phyloP scores from a whole-genome alignment of 2,888 invertebrate genomes.

The Drosophila vallismaia region DNA sequence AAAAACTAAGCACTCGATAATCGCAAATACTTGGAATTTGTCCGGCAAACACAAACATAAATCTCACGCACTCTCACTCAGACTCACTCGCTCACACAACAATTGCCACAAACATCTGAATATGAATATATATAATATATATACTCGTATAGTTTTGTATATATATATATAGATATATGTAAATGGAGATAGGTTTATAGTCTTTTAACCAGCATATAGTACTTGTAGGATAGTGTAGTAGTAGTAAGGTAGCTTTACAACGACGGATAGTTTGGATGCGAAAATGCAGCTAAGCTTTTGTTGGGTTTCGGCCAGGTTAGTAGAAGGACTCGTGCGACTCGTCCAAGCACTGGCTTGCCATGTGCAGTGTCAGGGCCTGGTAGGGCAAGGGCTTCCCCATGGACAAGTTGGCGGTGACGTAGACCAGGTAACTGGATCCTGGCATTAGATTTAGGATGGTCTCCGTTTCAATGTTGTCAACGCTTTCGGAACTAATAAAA shows the following conservation, averaged over 20 bases:
- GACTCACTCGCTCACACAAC: conserved; percentile 22
- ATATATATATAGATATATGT: conserved; percentile 28
- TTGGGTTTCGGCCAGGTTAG: conserved; percentile 37
- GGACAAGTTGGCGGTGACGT: conserved; percentile 86
- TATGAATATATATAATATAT: conserved; percentile 18
- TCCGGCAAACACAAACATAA: conserved; percentile 30
- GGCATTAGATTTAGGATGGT: conserved; percentile 84
- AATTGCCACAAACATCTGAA: conserved; percentile 42
- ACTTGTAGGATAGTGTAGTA: conserved; percentile 36
- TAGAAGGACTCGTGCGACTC: conserved; percentile 81
- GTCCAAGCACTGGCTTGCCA: conserved; percentile 77
- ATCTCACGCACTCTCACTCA: conserved; percentile 20
- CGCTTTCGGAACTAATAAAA: conserved; percentile 72
- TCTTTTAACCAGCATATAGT: conserved; percentile 63
- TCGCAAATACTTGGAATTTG: conserved; percentile 65
- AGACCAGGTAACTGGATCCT: conserved; percentile 85
- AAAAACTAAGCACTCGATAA: conserved; percentile 50
- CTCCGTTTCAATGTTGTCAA: conserved; percentile 83
- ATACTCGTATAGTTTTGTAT: conserved; percentile 13
- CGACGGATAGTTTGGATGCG: conserved; percentile 67
- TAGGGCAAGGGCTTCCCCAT: conserved; percentile 86
- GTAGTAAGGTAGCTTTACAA: conserved; percentile 74
- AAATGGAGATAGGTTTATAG: conserved; percentile 50
- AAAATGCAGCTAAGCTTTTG: conserved; percentile 52
- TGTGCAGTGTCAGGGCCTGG: conserved; percentile 84